A percentile compares a stretch with the other conserved stretches of the same genome.
These are phyloP conservation scores for Zaprionus nigranus DNA, from an alignment of 1,140 invertebrate genomes.

Conservation along the genomic window DNA sequence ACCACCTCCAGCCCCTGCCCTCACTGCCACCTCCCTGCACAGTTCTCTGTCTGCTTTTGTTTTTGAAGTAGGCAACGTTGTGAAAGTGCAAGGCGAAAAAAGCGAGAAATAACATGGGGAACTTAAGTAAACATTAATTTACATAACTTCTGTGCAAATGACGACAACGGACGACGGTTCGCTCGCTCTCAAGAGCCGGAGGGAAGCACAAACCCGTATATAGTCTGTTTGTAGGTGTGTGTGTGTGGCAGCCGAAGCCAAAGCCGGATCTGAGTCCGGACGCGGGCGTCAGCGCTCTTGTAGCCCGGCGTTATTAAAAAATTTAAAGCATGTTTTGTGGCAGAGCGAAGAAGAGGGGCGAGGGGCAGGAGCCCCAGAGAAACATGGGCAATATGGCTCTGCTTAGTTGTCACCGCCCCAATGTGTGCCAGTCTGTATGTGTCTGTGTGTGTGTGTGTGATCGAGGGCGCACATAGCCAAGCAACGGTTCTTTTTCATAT, in stretches of 20 bases:
- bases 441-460: conserved; percentile 53
- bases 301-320: conserved; percentile 83
- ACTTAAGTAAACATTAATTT: conserved; percentile 85
- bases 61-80: conserved; percentile 80
- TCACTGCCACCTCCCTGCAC: neutral
- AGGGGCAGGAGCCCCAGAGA: conserved; percentile 16
- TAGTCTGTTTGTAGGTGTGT: neutral
- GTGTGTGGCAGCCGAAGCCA: conserved; percentile 20
- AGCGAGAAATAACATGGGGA: conserved; percentile 79
- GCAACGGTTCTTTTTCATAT: conserved; percentile 52
- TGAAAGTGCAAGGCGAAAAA: conserved; percentile 70
- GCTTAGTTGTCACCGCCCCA: conserved; percentile 75
- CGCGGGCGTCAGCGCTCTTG: conserved; percentile 80
- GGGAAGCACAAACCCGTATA: neutral
- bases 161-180: conserved; percentile 54
- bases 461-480: conserved; percentile 74
- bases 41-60: conserved; percentile 68
- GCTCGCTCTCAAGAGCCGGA: neutral
- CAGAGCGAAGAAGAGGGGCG: conserved; percentile 35
- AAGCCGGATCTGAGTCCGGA: conserved; percentile 72
- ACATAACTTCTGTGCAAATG: conserved; percentile 84
- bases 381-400: conserved; percentile 61
- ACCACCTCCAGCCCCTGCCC: neutral
- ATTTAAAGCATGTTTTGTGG: conserved; percentile 84
- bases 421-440: conserved; percentile 18